Percentiles rank a stretch among this genome's conserved stretches.
Evolutionary conservation across 2,113 vertebrate species (phyloP).

Genomic region (Phaetusa simplex): DNA sequence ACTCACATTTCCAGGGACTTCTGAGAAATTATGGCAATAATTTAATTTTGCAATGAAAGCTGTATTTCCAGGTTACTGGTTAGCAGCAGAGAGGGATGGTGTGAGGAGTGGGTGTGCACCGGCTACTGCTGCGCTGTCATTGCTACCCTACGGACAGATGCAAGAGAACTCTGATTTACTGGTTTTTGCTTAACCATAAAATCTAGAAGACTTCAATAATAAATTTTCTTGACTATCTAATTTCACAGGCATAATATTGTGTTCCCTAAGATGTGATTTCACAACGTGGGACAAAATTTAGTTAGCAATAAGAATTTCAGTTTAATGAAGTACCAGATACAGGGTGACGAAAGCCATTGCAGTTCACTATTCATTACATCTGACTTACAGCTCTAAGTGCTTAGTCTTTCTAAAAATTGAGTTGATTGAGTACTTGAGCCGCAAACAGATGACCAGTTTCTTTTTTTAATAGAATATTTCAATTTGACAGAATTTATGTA

Average conservation of each 20-base stretch:
- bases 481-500: background rate
- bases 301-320: background rate
- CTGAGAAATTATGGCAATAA: background rate
- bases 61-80: background rate
- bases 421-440: background rate
- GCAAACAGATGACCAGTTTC: rapidly evolving
- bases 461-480: background rate
- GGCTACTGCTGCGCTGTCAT: background rate
- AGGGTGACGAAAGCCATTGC: background rate
- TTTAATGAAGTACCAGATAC: background rate
- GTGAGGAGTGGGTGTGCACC: background rate
- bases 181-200: background rate
- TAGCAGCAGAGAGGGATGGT: background rate
- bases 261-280: background rate
- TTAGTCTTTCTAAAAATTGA: background rate
- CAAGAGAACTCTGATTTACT: background rate
- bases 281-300: background rate
- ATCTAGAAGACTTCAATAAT: background rate
- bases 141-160: background rate
- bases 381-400: background rate
- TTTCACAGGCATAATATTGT: background rate
- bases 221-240: background rate
- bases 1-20: background rate
- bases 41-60: background rate
- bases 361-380: background rate